Conservation (phyloP, 2,888 invertebrate species). For the Peribatodes rhomboidaria region DNA sequence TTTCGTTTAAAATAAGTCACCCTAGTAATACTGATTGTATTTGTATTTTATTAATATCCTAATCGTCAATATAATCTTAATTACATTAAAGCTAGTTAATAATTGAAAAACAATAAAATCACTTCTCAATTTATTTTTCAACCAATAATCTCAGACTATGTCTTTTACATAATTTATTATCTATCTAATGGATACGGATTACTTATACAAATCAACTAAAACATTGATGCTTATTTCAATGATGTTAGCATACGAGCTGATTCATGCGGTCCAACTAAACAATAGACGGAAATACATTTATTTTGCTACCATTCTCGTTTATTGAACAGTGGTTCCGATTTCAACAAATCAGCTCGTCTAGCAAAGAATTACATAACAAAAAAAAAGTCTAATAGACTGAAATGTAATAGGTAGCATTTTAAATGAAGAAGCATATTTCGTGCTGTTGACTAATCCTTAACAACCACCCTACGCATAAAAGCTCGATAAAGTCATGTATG, state of each 20-base stretch:
- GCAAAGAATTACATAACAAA: neutral
- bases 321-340: neutral
- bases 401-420: neutral
- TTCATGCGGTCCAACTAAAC: neutral
- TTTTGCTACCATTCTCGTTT: neutral
- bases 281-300: neutral
- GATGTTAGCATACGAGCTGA: neutral
- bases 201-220: slow-evolving; percentile 45
- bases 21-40: too few species aligned
- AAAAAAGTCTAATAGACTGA: neutral
- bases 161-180: slow-evolving; percentile 59
- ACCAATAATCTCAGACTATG: slow-evolving; percentile 72
- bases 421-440: too few species aligned
- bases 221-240: neutral
- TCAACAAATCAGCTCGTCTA: neutral
- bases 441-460: neutral
- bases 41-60: neutral
- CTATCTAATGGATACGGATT: slow-evolving; percentile 67
- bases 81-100: neutral
- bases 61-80: neutral
- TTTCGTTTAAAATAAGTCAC: too few species aligned
- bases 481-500: too few species aligned
- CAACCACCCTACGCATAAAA: too few species aligned
- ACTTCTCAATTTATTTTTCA: slow-evolving; percentile 57
- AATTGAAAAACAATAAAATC: slow-evolving; percentile 23